Conservation (phyloP, 2,888 invertebrate species). For the Agrochola circellaris region DNA sequence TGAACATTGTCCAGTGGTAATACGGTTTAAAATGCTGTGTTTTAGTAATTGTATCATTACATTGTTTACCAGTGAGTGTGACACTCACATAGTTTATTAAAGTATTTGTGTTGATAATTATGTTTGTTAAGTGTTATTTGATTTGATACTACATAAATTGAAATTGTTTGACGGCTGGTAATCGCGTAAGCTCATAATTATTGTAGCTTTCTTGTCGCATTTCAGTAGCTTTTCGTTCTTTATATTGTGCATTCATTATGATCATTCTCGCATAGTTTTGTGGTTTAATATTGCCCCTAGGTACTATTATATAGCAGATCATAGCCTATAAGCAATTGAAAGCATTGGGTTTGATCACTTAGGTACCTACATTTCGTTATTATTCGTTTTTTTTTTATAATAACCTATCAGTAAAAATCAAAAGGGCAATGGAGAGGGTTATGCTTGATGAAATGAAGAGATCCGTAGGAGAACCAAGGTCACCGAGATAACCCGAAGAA, state of each 20-base stretch:
- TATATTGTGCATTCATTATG: not conserved
- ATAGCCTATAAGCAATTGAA: not conserved
- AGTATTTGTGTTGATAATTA: constrained; percentile 7
- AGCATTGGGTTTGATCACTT: not conserved
- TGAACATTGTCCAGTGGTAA: not conserved
- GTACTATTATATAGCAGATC: not conserved
- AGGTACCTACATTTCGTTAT: not conserved
- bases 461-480: not conserved
- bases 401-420: not conserved
- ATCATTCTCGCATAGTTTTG: not conserved
- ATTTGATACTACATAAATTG: constrained; percentile 10
- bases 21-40: constrained; percentile 11
- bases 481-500: not conserved
- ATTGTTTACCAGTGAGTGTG: constrained; percentile 28
- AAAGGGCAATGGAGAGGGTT: not conserved
- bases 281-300: not conserved
- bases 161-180: not conserved
- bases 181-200: not conserved
- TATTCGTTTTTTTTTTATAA: not conserved
- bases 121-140: constrained; percentile 6
- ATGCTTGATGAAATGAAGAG: not conserved
- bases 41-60: constrained; percentile 5
- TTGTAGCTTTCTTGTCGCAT: not conserved
- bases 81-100: constrained; percentile 14
- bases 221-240: not conserved